These are phyloP conservation scores for Penelope pileata DNA, from an alignment of 2,113 vertebrate genomes.

Conservation along the genomic window DNA sequence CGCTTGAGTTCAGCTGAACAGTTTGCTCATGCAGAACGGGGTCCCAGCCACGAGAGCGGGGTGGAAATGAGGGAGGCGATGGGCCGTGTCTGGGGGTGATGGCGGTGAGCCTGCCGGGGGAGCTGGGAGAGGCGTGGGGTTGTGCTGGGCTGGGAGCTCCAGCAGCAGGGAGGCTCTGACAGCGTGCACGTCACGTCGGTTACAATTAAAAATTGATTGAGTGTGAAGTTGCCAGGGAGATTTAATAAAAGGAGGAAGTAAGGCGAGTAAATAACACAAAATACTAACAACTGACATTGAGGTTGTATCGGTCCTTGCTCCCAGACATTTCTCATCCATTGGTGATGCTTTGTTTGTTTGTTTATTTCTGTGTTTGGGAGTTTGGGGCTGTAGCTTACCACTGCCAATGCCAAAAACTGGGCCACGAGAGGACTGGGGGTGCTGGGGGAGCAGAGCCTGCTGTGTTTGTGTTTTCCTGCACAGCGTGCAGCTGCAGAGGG, in stretches of 20 bases:
- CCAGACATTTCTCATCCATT: not conserved
- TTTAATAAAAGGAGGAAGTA: conserved; percentile 21
- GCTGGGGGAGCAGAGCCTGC: not conserved
- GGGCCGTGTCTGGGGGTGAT: conserved; percentile 28
- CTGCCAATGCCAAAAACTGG: not conserved
- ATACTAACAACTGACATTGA: not conserved
- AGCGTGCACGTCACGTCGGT: conserved; percentile 14
- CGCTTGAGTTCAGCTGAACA: not conserved
- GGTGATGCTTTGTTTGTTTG: not conserved
- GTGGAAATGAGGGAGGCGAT: conserved; percentile 10
- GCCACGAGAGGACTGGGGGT: not conserved
- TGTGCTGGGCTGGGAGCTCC: conserved; percentile 15
- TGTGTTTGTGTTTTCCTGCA: not conserved
- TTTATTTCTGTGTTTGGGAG: not conserved
- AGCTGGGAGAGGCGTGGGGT: conserved; percentile 8
- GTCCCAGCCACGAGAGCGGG: not conserved
- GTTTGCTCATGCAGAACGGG: conserved; percentile 38
- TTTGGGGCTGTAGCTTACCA: not conserved
- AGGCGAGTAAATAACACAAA: conserved; percentile 6
- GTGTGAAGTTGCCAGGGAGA: conserved; percentile 35
- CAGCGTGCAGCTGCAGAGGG: not conserved
- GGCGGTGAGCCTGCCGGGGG: no score
- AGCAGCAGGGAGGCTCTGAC: not conserved
- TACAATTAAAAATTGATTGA: conserved; percentile 27
- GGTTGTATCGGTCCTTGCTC: not conserved